Evolutionary conservation across 2,113 vertebrate species (phyloP).

Genomic region (Brachyhypopomus occidentalis): DNA sequence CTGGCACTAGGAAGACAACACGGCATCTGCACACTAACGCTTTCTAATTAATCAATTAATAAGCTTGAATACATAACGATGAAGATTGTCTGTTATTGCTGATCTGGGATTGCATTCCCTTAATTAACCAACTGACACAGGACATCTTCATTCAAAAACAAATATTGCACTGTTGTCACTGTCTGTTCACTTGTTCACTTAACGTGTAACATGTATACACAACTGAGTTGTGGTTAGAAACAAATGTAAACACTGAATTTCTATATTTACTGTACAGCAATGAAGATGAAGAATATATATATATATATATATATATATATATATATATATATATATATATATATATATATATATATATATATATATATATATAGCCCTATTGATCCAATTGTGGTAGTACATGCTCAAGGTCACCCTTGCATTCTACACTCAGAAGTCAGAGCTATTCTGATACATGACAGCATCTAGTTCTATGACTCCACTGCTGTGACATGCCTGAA

Average conservation of each 20-base stretch:
- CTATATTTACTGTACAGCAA: conserved; percentile 56
- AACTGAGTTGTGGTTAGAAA: conserved; percentile 61
- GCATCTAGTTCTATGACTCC: conserved; percentile 27
- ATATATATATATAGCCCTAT: conserved; percentile 46
- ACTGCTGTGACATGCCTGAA: conserved; percentile 8
- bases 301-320: conserved; percentile 38
- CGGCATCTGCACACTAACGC: conserved; percentile 58
- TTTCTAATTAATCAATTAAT: conserved; percentile 58
- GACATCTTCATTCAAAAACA: conserved; percentile 72
- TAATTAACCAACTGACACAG: conserved; percentile 71
- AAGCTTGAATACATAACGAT: conserved; percentile 66
- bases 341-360: conserved; percentile 36
- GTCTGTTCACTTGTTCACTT: conserved; percentile 69
- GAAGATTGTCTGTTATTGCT: conserved; percentile 81
- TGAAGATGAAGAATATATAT: conserved; percentile 50
- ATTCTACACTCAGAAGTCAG: conserved; percentile 28
- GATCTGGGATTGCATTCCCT: conserved; percentile 66
- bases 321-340: conserved; percentile 38
- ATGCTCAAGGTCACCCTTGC: conserved; percentile 22
- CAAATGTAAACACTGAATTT: conserved; percentile 51
- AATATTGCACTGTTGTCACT: conserved; percentile 81
- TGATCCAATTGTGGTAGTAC: conserved; percentile 55
- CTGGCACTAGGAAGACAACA: conserved; percentile 58
- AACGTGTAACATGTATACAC: conserved; percentile 60
- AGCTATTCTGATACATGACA: conserved; percentile 22